Percentiles rank a stretch among this genome's conserved stretches.
Conservation (phyloP, 2,797 vertebrate species). For the Galago senegalensis region DNA sequence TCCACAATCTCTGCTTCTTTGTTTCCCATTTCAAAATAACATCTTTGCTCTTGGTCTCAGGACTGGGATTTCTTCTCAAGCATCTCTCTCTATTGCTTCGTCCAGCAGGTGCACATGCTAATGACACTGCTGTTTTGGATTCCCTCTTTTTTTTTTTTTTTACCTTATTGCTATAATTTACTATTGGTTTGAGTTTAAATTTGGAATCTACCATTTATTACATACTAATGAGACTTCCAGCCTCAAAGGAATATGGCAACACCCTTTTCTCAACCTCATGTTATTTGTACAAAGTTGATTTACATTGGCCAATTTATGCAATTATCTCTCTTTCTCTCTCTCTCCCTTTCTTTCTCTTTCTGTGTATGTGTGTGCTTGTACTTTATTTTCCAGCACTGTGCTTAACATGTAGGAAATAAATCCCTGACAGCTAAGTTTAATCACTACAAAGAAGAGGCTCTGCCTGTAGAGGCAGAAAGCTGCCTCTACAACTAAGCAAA, state of each 20-base stretch:
- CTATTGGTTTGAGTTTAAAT: conserved; percentile 67
- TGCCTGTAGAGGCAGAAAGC: too few species aligned
- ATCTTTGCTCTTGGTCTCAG: conserved; percentile 23
- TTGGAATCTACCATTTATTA: conserved; percentile 69
- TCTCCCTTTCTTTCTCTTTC: neutral
- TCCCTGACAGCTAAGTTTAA: conserved; percentile 79
- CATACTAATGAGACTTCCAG: conserved; percentile 73
- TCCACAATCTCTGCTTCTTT: conserved; percentile 23
- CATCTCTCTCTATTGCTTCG: conserved; percentile 31
- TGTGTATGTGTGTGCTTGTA: neutral
- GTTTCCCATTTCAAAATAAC: neutral
- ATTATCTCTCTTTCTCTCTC: neutral
- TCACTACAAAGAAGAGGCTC: conserved; percentile 69
- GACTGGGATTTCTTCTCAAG: conserved; percentile 7
- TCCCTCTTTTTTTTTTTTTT: conserved; percentile 17
- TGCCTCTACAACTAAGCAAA: neutral
- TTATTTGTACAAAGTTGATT: conserved; percentile 54
- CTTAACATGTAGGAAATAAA: conserved; percentile 71
- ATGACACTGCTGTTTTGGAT: conserved; percentile 10
- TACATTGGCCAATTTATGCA: conserved; percentile 34
- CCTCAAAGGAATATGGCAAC: conserved; percentile 48
- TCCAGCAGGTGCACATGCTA: conserved; percentile 56
- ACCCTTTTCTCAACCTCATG: neutral
- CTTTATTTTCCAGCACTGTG: conserved; percentile 77
- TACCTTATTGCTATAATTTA: conserved; percentile 70